These are phyloP conservation scores for Tiaroga cobitis DNA, from an alignment of 2,797 vertebrate species.

Conservation along the genomic window DNA sequence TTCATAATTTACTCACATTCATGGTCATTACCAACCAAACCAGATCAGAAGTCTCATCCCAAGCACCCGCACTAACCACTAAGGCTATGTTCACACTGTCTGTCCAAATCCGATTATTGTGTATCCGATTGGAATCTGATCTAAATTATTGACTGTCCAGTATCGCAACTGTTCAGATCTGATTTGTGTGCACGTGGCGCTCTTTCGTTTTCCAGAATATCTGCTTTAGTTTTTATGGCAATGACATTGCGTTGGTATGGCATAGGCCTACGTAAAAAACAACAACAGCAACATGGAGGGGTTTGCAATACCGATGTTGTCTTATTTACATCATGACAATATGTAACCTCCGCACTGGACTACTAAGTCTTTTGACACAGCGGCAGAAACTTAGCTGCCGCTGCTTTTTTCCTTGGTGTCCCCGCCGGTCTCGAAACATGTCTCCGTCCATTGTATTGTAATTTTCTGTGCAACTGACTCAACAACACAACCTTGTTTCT, in stretches of 20 bases:
- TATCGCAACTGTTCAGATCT: neutral
- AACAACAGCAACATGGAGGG: too few relatives aligned
- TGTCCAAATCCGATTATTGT: neutral
- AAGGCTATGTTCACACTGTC: neutral
- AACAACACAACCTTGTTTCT: neutral
- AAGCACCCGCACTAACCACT: neutral
- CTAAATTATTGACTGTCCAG: too few relatives aligned
- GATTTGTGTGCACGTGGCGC: neutral
- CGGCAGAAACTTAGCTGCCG: too few relatives aligned
- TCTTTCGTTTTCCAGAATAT: neutral
- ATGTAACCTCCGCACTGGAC: too few relatives aligned
- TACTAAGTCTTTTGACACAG: neutral
- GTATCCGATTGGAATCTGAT: neutral
- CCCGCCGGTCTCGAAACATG: too few relatives aligned
- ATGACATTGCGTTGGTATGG: neutral
- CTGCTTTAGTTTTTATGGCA: neutral
- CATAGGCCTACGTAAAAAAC: too few relatives aligned
- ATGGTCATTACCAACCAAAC: neutral
- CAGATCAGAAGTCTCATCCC: neutral
- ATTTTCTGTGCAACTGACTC: neutral
- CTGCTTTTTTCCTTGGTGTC: neutral
- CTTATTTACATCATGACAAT: too few relatives aligned
- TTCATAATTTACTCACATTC: neutral
- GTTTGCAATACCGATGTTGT: too few relatives aligned
- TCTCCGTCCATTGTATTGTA: neutral